These are phyloP conservation scores for Galbula dea DNA, from an alignment of 2,113 vertebrate species.

Conservation along the genomic window DNA sequence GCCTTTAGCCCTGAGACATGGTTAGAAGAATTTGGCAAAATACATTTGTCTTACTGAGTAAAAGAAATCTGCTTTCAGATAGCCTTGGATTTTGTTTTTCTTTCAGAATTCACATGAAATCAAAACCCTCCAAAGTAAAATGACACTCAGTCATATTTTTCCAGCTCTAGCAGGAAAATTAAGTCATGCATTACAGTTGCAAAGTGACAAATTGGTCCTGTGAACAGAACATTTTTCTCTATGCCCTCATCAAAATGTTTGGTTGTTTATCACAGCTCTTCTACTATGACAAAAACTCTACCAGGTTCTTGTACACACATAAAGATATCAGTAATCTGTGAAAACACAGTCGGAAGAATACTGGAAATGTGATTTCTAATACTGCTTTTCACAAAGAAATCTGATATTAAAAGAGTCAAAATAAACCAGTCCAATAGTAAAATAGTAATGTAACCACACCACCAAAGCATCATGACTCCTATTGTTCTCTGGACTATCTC, in stretches of 20 bases:
- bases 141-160: not conserved
- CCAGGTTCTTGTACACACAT: not conserved
- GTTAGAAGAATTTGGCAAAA: not conserved
- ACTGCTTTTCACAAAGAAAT: not conserved
- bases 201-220: not conserved
- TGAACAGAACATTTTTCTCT: not conserved
- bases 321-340: not conserved
- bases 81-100: not conserved
- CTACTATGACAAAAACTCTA: not conserved
- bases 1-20: not conserved
- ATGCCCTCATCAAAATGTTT: not conserved
- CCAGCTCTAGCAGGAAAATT: not conserved
- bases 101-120: not conserved
- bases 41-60: not conserved
- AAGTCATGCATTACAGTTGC: not conserved
- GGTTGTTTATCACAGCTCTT: not conserved
- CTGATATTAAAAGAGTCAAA: not conserved
- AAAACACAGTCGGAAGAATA: not conserved
- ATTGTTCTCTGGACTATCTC: not conserved
- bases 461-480: not conserved
- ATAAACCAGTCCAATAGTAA: not conserved
- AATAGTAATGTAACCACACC: not conserved
- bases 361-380: not conserved
- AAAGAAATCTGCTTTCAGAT: not conserved
- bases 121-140: not conserved